Percentiles rank a stretch among this genome's conserved stretches.
phyloP scores from a whole-genome alignment of 2,113 vertebrate species.

The Chascanopsetta lugubris region DNA sequence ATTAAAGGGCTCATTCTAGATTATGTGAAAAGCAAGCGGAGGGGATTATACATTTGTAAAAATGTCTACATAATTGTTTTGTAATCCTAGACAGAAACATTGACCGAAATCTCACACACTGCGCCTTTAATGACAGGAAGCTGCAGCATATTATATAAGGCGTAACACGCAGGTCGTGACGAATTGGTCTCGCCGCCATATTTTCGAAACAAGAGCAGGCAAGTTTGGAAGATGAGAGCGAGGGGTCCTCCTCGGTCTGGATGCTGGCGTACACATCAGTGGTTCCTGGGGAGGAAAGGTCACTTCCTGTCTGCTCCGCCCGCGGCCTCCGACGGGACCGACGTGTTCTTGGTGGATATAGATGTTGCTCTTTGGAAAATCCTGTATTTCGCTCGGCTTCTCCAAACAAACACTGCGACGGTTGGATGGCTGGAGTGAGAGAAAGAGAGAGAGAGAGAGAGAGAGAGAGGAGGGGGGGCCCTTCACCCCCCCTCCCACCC shows the following conservation, averaged over 20 bases:
- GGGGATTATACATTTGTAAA: too few species aligned
- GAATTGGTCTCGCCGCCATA: slow-evolving; percentile 19
- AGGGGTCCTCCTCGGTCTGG: background rate
- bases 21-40: too few species aligned
- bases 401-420: slow-evolving; percentile 44
- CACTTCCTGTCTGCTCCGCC: slow-evolving; percentile 30
- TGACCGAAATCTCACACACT: too few species aligned
- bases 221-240: slow-evolving; percentile 13
- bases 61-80: too few species aligned
- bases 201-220: background rate
- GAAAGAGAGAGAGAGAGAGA: slow-evolving; percentile 33
- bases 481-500: background rate
- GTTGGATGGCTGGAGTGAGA: slow-evolving; percentile 32
- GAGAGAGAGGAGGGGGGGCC: background rate
- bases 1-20: too few species aligned
- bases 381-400: slow-evolving; percentile 1
- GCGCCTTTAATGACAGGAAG: background rate
- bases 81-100: too few species aligned
- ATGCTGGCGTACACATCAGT: slow-evolving; percentile 26
- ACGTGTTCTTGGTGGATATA: slow-evolving; percentile 11
- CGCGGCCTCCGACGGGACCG: background rate
- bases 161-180: slow-evolving; percentile 13
- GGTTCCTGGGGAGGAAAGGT: slow-evolving; percentile 39
- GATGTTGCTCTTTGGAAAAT: slow-evolving; percentile 13
- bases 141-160: slow-evolving; percentile 37